Percentiles rank a stretch among this genome's conserved stretches.
Evolutionary conservation across 2,888 invertebrate genomes (phyloP).

Genomic region (Unio delphinus): DNA sequence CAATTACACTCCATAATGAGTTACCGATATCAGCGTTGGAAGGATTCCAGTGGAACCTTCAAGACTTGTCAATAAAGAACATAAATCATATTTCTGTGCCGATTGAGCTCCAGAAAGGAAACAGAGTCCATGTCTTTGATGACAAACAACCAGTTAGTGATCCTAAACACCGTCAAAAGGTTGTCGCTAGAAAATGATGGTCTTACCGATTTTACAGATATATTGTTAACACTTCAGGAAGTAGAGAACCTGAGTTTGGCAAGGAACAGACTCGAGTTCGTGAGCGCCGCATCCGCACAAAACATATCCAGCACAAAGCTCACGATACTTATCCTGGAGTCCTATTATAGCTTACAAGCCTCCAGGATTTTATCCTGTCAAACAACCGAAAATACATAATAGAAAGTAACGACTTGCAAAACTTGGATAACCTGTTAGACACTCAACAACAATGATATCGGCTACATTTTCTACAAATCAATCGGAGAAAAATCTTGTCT

Average conservation of each 20-base stretch:
- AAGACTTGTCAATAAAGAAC: too few relatives aligned
- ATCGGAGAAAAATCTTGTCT: constrained; percentile 21
- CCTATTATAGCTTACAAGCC: constrained; percentile 15
- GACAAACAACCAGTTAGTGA: constrained; percentile 34
- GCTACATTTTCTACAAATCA: constrained; percentile 33
- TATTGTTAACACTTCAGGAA: constrained; percentile 24
- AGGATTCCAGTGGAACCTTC: too few relatives aligned
- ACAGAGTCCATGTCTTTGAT: constrained; percentile 24
- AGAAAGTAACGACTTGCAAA: constrained; percentile 36
- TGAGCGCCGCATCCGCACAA: constrained; percentile 33
- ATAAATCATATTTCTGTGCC: too few relatives aligned
- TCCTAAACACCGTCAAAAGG: constrained; percentile 14
- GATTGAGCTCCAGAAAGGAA: constrained; percentile 17
- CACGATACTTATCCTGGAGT: constrained; percentile 32
- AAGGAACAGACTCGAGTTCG: constrained; percentile 31
- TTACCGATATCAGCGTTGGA: too few relatives aligned
- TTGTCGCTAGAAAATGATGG: constrained; percentile 36
- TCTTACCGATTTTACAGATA: constrained; percentile 33
- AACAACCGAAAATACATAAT: constrained; percentile 39
- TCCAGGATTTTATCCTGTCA: constrained; percentile 30
- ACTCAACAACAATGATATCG: constrained; percentile 28
- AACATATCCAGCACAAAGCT: constrained; percentile 21
- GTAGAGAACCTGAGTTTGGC: constrained; percentile 32
- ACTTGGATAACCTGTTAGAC: constrained; percentile 12
- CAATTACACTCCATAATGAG: too few relatives aligned